Evolutionary conservation across 2,113 vertebrate genomes (phyloP).

Genomic region (Xenus cinereus): DNA sequence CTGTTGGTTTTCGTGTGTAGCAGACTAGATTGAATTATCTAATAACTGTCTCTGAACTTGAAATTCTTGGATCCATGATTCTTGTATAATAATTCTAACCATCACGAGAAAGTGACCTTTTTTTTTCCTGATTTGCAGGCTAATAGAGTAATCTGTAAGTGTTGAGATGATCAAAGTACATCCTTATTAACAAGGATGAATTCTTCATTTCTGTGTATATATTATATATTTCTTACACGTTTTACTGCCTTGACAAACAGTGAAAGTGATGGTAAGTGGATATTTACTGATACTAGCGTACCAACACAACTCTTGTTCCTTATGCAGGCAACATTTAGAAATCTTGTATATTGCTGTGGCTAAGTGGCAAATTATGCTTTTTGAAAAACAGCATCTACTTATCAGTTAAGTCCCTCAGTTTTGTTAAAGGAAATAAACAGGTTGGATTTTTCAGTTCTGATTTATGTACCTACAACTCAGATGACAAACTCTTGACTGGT

Average conservation of each 20-base stretch:
- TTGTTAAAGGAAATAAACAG: neutral
- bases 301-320: neutral
- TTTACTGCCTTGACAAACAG: neutral
- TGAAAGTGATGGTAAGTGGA: rapidly evolving
- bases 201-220: neutral
- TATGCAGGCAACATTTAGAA: neutral
- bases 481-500: neutral
- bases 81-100: neutral
- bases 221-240: rapidly evolving
- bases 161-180: neutral
- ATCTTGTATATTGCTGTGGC: neutral
- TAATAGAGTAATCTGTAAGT: neutral
- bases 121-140: neutral
- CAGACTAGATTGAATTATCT: neutral
- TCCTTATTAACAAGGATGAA: neutral
- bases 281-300: neutral
- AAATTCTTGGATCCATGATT: neutral
- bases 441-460: neutral
- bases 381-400: neutral
- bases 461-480: neutral
- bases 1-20: neutral
- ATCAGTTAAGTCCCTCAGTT: neutral
- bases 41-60: neutral
- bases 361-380: neutral
- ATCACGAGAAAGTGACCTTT: neutral